Evolutionary conservation across 1,140 invertebrate genomes (phyloP).

Genomic region (Calycopis cecrops): DNA sequence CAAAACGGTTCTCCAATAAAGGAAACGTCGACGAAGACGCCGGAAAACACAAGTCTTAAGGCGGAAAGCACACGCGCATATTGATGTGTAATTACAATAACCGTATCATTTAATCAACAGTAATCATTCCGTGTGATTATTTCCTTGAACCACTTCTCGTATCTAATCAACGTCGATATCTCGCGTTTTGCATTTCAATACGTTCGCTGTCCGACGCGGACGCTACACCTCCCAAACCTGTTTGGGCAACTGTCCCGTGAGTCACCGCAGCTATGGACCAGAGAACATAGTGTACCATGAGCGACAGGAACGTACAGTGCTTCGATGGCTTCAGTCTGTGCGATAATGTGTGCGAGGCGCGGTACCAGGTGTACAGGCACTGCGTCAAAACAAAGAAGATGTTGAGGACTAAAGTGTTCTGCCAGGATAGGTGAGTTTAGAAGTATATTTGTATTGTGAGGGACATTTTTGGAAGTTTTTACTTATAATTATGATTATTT

Average conservation of each 20-base stretch:
- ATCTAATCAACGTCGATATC: slow-evolving; percentile 47
- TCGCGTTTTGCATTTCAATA: slow-evolving; percentile 23
- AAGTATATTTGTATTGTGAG: too few relatives aligned
- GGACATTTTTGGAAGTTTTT: too few relatives aligned
- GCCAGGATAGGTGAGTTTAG: slow-evolving; percentile 40
- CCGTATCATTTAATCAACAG: slow-evolving; percentile 14
- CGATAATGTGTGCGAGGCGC: slow-evolving; percentile 37
- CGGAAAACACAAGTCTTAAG: too few relatives aligned
- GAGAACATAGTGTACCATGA: slow-evolving; percentile 15
- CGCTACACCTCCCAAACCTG: slow-evolving; percentile 23
- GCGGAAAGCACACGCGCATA: background rate
- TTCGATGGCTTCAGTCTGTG: slow-evolving; percentile 31
- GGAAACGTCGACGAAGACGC: too few relatives aligned
- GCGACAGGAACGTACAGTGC: slow-evolving; percentile 32
- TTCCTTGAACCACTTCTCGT: slow-evolving; percentile 49
- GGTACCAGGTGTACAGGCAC: slow-evolving; percentile 37
- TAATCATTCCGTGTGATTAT: slow-evolving; percentile 25
- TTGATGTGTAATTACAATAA: background rate
- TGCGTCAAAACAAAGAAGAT: slow-evolving; percentile 48
- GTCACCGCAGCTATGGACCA: slow-evolving; percentile 20
- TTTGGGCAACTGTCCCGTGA: slow-evolving; percentile 26
- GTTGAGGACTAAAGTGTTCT: slow-evolving; percentile 32
- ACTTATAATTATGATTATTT: too few relatives aligned
- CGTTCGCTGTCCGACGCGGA: slow-evolving; percentile 2
- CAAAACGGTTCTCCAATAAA: too few relatives aligned